Base-by-base conservation (phyloP, 2,113 vertebrate species). In the Diadophis punctatus region DNA sequence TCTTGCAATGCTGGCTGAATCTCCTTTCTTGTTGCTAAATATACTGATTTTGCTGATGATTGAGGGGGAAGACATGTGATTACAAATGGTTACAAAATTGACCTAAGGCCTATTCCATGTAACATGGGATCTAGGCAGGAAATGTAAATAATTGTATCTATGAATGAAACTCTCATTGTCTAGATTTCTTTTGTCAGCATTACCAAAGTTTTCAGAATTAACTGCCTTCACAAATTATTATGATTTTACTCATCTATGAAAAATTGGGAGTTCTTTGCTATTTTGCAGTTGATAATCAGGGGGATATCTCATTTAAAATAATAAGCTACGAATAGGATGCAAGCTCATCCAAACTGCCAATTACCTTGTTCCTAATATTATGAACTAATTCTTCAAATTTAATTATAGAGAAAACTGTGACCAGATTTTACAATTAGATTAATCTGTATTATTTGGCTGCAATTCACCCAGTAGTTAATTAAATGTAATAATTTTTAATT, bases 341-440 rank as follows among this genome's bases (percentile, higher is more conserved):
- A 22, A 87, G 4, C 86, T 91, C 90, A 92, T 89, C 87, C 87
- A 90, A 53, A 89, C 52, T 30, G 53, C 51, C 39, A 23, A 52
- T 93, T 0, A 92, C 89, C 34, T 93, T 84, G 88, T 58, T 93
- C 86, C 49, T 92, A 91, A 87, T 25, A 91, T 80, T 80, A 80
- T 39, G 34, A 80, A 86, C 30, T 94, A 88, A 90, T 89, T 9
- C 18, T 43, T 25, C 49, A 86, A 52, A 90, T 8, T 51, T 22
- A 86, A 74, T 60, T 90, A 39, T 87, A 94, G 43, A 8, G 46
- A 1, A 85, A 18, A 39, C 43, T 27, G 46, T 49, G 49, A 18
- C 89, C 58, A 39, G 51, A 22, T 10, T n/a, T 25, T 39, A 90
- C 63, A 80, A 39, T 39, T 39, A 80, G 18, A 80, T 80, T 39